Base-by-base conservation (phyloP, 2,113 vertebrate genomes). In the Donacobius atricapilla region DNA sequence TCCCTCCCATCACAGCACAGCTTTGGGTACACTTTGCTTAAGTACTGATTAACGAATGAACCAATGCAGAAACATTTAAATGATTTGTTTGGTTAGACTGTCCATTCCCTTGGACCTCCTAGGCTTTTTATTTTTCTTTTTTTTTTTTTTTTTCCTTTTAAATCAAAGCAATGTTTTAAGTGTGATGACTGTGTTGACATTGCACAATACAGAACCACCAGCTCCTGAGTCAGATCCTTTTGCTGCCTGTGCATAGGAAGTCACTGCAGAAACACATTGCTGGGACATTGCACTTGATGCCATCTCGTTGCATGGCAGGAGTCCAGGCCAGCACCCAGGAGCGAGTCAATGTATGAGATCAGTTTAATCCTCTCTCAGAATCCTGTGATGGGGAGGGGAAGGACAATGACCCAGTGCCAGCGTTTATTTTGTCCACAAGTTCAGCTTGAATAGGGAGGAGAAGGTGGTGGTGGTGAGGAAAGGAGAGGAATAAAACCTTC, bases 281-380 rank as follows among this genome's bases (percentile, higher is more conserved):
- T 11, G 75, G 95, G 96, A 95, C 88, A 15, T 89, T 82, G 89
- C 68, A 64, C 96, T 97, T 80, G 20, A 54, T 75, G 39, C 77
- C 90, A 48, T 94, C 82, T 87, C 7, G 3, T 72, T 90, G 84
- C 77, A 27, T 91, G 93, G 96, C 92, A 91, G 91, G 77, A 96
- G 93, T 93, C 92, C 97, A 97, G 96, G 90, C 96, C 89, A 93
- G 97, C 82, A 91, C 90, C 97, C 95, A 13, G 94, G 94, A 97
- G 95, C 1, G 63, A 97, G 97, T 92, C 95, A 15, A 45, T 96
- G 94, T 93, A 88, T 93, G 44, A 97, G 97, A 97, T 97, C 97
- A 97, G 95, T 96, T 96, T 97, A 97, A 98, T 97, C 97, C 97
- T 93, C 85, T 94, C 92, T 97, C 93, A 69, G 87, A 96, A 93